Conservation (phyloP, 1,140 invertebrate species). For the Neuroterus valhalla region DNA sequence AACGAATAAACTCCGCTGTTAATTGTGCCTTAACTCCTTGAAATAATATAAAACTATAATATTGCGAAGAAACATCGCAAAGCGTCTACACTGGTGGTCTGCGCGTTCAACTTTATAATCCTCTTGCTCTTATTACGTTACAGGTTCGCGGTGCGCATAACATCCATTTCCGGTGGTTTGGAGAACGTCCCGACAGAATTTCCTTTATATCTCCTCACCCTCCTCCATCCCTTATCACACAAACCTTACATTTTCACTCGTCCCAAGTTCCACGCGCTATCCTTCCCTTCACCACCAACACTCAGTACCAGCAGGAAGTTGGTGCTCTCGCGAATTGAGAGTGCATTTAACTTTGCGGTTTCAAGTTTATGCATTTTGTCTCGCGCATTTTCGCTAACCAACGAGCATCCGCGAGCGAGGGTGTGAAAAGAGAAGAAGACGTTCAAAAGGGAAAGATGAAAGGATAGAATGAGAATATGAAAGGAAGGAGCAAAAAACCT, state of each 20-base stretch:
- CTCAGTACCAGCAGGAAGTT: constrained; percentile 48
- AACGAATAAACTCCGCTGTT: background rate
- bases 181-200: constrained; percentile 49
- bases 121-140: constrained; percentile 56
- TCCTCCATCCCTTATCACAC: constrained; percentile 45
- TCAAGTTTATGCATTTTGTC: constrained; percentile 60
- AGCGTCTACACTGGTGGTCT: constrained; percentile 31
- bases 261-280: constrained; percentile 11
- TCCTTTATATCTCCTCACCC: constrained; percentile 32
- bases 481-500: background rate
- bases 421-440: constrained; percentile 2
- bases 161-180: constrained; percentile 59
- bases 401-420: constrained; percentile 28
- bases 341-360: constrained; percentile 57
- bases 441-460: background rate
- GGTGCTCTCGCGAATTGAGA: constrained; percentile 57
- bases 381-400: constrained; percentile 39
- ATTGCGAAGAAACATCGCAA: background rate
- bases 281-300: constrained; percentile 30
- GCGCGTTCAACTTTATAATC: constrained; percentile 48
- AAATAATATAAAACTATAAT: background rate
- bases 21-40: background rate
- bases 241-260: constrained; percentile 13
- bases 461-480: background rate
- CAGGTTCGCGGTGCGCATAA: constrained; percentile 47